These are phyloP conservation scores for Pherbina coryleti DNA, from an alignment of 2,888 invertebrate genomes.

Conservation along the genomic window DNA sequence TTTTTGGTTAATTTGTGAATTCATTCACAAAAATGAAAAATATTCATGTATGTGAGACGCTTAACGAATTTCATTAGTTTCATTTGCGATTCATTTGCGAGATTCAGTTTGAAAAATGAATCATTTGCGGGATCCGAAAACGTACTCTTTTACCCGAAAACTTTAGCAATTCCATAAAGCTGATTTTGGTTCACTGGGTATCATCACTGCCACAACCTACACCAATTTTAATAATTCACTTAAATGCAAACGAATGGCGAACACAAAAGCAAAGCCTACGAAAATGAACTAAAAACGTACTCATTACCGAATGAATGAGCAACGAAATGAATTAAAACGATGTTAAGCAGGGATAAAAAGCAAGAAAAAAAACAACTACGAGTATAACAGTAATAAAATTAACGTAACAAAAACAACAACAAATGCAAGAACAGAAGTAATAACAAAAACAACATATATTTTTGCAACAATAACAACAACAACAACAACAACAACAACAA, in stretches of 20 bases:
- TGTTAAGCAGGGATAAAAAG: background rate
- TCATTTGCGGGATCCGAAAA: too few species aligned
- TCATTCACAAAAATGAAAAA: too few species aligned
- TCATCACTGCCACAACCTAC: too few species aligned
- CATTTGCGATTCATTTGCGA: too few species aligned
- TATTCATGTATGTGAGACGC: too few species aligned
- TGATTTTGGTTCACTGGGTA: too few species aligned
- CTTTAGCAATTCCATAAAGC: too few species aligned
- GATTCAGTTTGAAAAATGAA: too few species aligned
- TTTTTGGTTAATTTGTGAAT: too few species aligned
- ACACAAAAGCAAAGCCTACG: background rate
- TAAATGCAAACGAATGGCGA: background rate
- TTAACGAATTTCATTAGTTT: too few species aligned
- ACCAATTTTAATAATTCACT: too few species aligned
- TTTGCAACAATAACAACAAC: background rate
- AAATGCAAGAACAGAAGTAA: background rate
- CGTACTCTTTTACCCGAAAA: too few species aligned
- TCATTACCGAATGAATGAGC: background rate
- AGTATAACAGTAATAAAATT: background rate
- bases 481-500: background rate
- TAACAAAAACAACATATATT: background rate
- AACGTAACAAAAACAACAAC: background rate
- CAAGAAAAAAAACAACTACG: background rate
- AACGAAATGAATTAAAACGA: constrained; percentile 1
- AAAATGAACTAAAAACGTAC: background rate